A percentile compares a stretch with the other conserved stretches of the same genome.
These are phyloP conservation scores for Doryteuthis pealeii DNA, from an alignment of 1,140 invertebrate species.

Conservation along the genomic window DNA sequence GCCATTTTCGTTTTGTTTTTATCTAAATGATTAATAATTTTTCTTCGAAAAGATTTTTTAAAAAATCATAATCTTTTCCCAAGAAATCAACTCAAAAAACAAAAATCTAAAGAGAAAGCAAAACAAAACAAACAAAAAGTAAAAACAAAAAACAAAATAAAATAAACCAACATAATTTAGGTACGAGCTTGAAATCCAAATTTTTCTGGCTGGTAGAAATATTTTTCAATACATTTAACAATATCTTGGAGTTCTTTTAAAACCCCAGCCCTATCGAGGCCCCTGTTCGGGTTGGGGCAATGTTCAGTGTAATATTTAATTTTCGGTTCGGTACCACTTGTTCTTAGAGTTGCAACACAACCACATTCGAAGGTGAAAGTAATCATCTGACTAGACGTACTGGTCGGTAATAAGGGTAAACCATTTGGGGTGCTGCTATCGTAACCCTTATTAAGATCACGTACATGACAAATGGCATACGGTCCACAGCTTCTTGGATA, in stretches of 20 bases:
- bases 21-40: too few relatives aligned
- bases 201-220: constrained; percentile 78
- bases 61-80: too few relatives aligned
- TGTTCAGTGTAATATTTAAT: constrained; percentile 82
- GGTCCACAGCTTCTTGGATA: constrained; percentile 65
- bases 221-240: constrained; percentile 75
- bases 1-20: too few relatives aligned
- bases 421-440: constrained; percentile 75
- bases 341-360: constrained; percentile 83
- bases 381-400: constrained; percentile 89
- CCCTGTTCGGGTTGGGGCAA: constrained; percentile 42
- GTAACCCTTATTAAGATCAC: constrained; percentile 88
- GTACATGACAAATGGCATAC: constrained; percentile 73
- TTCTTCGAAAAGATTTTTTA: too few relatives aligned
- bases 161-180: neutral
- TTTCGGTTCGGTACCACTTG: constrained; percentile 98
- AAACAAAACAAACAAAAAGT: too few relatives aligned
- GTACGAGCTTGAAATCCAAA: constrained; percentile 67
- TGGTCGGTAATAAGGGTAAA: constrained; percentile 74
- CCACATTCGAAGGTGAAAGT: constrained; percentile 91
- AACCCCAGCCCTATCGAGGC: constrained; percentile 67
- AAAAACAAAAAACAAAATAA: too few relatives aligned
- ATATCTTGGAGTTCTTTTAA: constrained; percentile 72
- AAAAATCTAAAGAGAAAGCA: too few relatives aligned
- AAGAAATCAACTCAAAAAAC: too few relatives aligned